Percentiles rank a stretch among this genome's conserved stretches.
These are phyloP conservation scores for Rotaria socialis DNA, from an alignment of 2,888 invertebrate genomes.

Conservation along the genomic window DNA sequence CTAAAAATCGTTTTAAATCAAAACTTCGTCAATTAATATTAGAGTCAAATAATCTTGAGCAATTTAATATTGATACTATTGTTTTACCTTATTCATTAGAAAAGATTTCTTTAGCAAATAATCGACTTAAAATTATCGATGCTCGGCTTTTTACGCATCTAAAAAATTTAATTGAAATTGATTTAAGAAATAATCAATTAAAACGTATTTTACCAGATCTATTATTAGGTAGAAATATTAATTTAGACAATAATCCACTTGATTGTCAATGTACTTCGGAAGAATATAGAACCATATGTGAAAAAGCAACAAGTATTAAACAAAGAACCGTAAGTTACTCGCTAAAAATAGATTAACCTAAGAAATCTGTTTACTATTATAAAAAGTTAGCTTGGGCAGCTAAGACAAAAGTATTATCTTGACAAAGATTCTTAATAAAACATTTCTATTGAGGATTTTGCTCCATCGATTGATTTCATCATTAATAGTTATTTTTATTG, in stretches of 20 bases:
- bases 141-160: background rate
- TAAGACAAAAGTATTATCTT: no score
- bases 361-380: no score
- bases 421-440: no score
- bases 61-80: background rate
- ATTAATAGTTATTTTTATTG: no score
- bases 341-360: no score
- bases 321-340: background rate
- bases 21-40: constrained; percentile 2
- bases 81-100: background rate
- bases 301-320: background rate
- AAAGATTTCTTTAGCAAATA: background rate
- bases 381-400: no score
- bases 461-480: no score
- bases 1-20: background rate
- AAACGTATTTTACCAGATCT: background rate
- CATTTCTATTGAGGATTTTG: no score
- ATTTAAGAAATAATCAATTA: constrained; percentile 33
- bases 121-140: background rate
- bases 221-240: background rate
- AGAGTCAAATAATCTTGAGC: background rate
- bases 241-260: constrained; percentile 3
- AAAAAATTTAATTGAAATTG: background rate
- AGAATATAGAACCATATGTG: background rate
- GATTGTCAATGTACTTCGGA: constrained; percentile 12